Evolutionary conservation across 2,797 vertebrate species (phyloP).

Genomic region (Trachops cirrhosus): DNA sequence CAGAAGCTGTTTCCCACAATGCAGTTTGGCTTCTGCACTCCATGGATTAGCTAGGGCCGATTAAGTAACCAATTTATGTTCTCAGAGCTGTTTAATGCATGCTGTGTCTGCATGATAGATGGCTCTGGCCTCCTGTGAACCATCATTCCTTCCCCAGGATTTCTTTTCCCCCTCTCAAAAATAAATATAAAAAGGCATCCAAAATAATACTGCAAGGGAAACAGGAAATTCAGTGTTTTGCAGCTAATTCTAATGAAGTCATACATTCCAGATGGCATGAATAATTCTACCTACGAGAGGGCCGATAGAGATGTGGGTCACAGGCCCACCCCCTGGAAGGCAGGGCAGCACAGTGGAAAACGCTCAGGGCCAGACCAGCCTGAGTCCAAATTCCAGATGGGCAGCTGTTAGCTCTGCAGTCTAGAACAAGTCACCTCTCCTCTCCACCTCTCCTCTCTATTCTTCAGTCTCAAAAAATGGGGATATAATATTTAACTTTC

Average conservation of each 20-base stretch:
- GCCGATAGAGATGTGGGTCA: not conserved
- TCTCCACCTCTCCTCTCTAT: not conserved
- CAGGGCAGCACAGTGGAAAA: not conserved
- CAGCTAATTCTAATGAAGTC: constrained; percentile 2
- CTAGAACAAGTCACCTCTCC: not conserved
- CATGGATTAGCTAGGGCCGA: constrained; percentile 36
- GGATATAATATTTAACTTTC: not conserved
- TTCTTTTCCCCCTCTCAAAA: not conserved
- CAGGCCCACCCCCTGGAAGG: not conserved
- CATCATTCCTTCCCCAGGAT: not conserved
- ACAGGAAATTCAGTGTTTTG: not conserved
- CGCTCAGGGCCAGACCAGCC: not conserved
- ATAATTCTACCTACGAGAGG: not conserved
- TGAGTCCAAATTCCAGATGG: not conserved
- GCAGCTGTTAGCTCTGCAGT: not conserved
- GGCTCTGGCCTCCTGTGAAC: constrained; percentile 16
- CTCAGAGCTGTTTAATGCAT: constrained; percentile 45
- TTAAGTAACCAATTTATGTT: constrained; percentile 45
- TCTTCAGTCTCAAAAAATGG: not conserved
- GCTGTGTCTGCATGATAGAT: constrained; percentile 30
- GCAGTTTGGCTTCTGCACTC: not conserved
- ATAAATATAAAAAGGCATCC: constrained; percentile 28
- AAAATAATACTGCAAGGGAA: constrained; percentile 36
- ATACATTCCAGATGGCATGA: not conserved
- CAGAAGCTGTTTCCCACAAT: not conserved